These are phyloP conservation scores for Choloepus didactylus DNA, from an alignment of 2,797 vertebrate genomes.

Conservation along the genomic window DNA sequence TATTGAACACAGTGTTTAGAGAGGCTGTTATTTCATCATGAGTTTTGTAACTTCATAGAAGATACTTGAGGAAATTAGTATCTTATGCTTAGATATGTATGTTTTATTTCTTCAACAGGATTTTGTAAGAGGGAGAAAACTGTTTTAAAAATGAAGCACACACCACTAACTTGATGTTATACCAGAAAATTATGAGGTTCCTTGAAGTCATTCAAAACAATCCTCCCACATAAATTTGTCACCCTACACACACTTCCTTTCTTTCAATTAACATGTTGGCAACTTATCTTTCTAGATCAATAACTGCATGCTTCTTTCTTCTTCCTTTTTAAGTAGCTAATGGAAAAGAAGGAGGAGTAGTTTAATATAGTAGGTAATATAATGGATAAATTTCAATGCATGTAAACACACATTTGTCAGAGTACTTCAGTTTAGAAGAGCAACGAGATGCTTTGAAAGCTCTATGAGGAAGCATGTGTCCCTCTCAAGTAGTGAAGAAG, in stretches of 20 bases:
- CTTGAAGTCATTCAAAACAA: conserved; percentile 65
- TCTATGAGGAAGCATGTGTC: conserved; percentile 60
- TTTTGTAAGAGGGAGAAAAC: conserved; percentile 77
- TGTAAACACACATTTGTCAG: conserved; percentile 70
- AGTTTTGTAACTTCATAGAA: conserved; percentile 81
- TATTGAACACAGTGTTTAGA: conserved; percentile 81
- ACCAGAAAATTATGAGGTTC: conserved; percentile 55
- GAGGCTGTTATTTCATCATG: conserved; percentile 85
- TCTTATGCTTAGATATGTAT: conserved; percentile 69
- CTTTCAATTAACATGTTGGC: conserved; percentile 75
- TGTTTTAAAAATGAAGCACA: not conserved
- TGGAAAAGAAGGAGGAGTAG: conserved; percentile 77
- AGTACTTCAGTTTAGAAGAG: conserved; percentile 75
- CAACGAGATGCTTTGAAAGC: conserved; percentile 53
- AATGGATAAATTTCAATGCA: conserved; percentile 70
- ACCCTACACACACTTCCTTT: conserved; percentile 66
- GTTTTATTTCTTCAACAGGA: conserved; percentile 77
- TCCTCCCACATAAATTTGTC: conserved; percentile 68
- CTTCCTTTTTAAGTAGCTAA: conserved; percentile 59
- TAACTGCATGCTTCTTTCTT: conserved; percentile 55
- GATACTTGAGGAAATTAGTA: conserved; percentile 81
- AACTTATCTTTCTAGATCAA: conserved; percentile 79
- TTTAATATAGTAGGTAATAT: conserved; percentile 61
- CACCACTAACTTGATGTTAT: accelerated
- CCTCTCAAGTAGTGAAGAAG: conserved; percentile 78